Percentiles rank a stretch among this genome's conserved stretches.
Evolutionary conservation across 2,113 vertebrate species (phyloP).

Genomic region (Crocuta crocuta): DNA sequence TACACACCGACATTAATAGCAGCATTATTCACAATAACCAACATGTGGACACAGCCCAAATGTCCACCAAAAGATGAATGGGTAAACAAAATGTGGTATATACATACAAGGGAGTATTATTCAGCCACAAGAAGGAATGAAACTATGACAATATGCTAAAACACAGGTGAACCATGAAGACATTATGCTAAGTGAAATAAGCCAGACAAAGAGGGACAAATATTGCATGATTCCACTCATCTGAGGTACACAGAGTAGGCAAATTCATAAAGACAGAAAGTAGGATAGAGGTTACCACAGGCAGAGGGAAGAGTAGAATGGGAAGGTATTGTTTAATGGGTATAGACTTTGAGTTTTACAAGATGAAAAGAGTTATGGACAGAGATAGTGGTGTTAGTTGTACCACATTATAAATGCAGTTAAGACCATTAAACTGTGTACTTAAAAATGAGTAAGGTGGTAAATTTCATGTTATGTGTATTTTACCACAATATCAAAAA

Average conservation of each 20-base stretch:
- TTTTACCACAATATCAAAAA: background rate
- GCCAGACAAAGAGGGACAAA: background rate
- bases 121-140: background rate
- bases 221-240: background rate
- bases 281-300: background rate
- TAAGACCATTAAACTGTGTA: background rate
- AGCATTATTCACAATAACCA: background rate
- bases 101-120: background rate
- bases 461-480: background rate
- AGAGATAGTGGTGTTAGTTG: background rate
- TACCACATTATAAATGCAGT: background rate
- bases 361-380: background rate
- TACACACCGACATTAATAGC: background rate
- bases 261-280: background rate
- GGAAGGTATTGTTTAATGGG: background rate
- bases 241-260: background rate
- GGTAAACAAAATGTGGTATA: background rate
- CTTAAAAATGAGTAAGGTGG: background rate
- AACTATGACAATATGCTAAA: background rate
- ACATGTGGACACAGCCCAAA: background rate
- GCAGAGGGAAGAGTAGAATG: no score
- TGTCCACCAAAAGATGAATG: background rate
- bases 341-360: background rate
- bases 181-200: background rate
- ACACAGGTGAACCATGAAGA: background rate